Conservation (phyloP, 2,113 vertebrate species). For the Myrmophylax atrothorax region DNA sequence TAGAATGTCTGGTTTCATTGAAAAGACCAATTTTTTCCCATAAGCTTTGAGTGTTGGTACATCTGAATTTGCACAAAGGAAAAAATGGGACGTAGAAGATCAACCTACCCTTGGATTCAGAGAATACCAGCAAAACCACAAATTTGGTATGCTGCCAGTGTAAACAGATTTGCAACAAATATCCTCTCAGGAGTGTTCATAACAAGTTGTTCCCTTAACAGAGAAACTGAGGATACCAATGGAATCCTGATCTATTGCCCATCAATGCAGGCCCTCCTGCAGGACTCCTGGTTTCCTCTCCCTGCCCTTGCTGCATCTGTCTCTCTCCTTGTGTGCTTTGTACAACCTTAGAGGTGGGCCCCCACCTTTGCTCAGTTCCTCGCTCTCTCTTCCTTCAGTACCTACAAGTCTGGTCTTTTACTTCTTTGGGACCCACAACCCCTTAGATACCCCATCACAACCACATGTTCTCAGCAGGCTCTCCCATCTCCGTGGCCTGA, state of each 20-base stretch:
- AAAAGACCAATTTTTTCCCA: not conserved
- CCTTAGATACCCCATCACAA: not conserved
- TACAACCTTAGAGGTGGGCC: not conserved
- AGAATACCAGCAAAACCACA: constrained; percentile 37
- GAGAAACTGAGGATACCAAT: not conserved
- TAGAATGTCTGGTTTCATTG: not conserved
- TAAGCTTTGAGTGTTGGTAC: not conserved
- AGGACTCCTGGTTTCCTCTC: not conserved
- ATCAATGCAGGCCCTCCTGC: not conserved
- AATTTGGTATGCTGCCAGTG: constrained; percentile 42
- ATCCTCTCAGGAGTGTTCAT: not conserved
- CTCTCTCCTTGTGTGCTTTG: not conserved
- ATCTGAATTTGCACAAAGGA: not conserved
- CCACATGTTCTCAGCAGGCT: not conserved
- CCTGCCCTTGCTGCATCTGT: not conserved
- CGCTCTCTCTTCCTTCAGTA: not conserved
- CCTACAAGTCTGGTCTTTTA: not conserved
- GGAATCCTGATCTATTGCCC: not conserved
- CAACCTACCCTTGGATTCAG: constrained; percentile 11
- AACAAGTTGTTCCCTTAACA: not conserved
- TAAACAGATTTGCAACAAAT: constrained; percentile 33
- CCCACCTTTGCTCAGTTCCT: not conserved
- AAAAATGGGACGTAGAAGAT: constrained; percentile 23
- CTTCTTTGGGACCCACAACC: not conserved
- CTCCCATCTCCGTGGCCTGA: not conserved